Evolutionary conservation across 2,113 vertebrate genomes (phyloP).

Genomic region (Centropristis striata): DNA sequence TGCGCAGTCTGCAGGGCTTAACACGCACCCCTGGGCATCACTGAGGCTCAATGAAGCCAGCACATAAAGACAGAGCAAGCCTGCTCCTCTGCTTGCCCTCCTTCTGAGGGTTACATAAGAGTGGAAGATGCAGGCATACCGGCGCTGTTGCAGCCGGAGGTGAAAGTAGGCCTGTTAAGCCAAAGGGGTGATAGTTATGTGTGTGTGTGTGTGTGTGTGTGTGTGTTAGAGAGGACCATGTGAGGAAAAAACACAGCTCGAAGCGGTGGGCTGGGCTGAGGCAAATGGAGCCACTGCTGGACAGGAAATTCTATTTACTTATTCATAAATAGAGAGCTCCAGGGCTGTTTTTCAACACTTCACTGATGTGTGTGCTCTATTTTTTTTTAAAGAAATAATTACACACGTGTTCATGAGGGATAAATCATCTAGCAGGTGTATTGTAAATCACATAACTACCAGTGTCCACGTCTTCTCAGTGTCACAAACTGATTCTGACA

Average conservation of each 20-base stretch:
- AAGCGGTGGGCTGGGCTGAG: constrained; percentile 40
- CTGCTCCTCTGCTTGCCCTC: constrained; percentile 65
- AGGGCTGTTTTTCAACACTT: constrained; percentile 46
- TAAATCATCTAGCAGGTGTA: constrained; percentile 1
- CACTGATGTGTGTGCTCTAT: not conserved
- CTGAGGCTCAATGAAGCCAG: constrained; percentile 75
- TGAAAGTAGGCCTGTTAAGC: constrained; percentile 64
- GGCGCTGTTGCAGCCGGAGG: constrained; percentile 66
- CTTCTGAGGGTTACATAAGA: constrained; percentile 78
- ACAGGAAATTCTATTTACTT: constrained; percentile 65
- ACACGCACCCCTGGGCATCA: constrained; percentile 67
- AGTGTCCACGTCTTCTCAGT: too few species aligned
- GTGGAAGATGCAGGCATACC: constrained; percentile 52
- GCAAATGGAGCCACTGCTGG: constrained; percentile 48
- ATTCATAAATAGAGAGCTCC: constrained; percentile 59
- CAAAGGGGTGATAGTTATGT: constrained; percentile 51
- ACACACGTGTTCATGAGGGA: not conserved
- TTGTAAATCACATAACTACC: not conserved
- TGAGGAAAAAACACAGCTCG: constrained; percentile 17
- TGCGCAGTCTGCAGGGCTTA: constrained; percentile 65
- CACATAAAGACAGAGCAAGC: constrained; percentile 66
- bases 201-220: constrained; percentile 35
- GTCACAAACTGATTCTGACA: too few species aligned
- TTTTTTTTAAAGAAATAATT: constrained; percentile 8
- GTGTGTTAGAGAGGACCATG: constrained; percentile 21